phyloP scores from a whole-genome alignment of 1,140 invertebrate genomes.

The Eriosoma lanigerum region DNA sequence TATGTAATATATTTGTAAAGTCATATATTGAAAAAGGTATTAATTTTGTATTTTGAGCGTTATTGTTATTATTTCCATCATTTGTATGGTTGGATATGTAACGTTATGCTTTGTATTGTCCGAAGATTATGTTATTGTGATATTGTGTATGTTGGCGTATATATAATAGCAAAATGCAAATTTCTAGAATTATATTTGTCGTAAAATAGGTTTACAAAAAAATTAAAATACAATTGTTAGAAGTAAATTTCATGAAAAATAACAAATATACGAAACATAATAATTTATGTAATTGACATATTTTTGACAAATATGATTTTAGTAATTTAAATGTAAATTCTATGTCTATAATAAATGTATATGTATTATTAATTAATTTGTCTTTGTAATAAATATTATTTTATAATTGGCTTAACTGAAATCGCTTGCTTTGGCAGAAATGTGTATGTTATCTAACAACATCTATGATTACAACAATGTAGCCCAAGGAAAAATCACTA shows the following conservation, averaged over 20 bases:
- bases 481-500: conserved; percentile 74
- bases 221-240: no score
- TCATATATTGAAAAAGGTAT: conserved; percentile 16
- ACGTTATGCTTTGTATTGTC: not conserved
- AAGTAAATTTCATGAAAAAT: no score
- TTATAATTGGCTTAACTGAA: not conserved
- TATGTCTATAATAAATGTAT: not conserved
- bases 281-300: not conserved
- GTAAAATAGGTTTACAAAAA: not conserved
- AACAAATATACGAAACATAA: no score
- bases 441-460: conserved; percentile 64
- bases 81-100: not conserved
- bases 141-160: conserved; percentile 14
- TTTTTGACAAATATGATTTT: not conserved
- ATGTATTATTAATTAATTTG: conserved; percentile 12
- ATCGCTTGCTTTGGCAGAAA: conserved; percentile 58
- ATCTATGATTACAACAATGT: conserved; percentile 74
- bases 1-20: not conserved
- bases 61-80: not conserved
- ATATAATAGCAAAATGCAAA: not conserved
- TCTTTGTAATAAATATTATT: not conserved
- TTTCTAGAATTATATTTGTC: not conserved
- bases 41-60: not conserved
- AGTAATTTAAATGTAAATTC: not conserved
- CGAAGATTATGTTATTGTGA: conserved; percentile 3